Conservation (phyloP, 2,888 invertebrate species). For the Galerucella pusilla region DNA sequence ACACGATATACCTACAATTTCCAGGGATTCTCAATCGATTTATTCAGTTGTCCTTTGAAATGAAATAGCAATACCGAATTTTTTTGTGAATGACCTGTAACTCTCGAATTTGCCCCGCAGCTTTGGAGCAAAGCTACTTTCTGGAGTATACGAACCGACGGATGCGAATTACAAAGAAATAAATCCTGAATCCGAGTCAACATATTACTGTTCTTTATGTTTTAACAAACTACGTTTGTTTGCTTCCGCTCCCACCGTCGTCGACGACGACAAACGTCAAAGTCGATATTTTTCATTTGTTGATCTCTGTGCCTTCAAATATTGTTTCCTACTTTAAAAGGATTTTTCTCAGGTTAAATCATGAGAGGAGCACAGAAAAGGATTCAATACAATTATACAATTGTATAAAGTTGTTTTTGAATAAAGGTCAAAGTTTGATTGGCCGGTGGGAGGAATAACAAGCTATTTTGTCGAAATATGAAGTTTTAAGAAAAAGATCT, state of each 20-base stretch:
- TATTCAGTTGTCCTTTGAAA: background rate
- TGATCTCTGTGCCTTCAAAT: slow-evolving; percentile 16
- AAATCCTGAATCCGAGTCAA: slow-evolving; percentile 26
- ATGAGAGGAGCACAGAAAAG: background rate
- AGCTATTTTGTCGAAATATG: background rate
- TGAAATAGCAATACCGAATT: background rate
- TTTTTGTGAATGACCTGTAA: background rate
- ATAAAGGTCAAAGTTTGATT: slow-evolving; percentile 17
- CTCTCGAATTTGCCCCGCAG: background rate
- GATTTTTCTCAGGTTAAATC: slow-evolving; percentile 11
- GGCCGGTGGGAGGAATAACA: background rate
- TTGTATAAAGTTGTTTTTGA: slow-evolving; percentile 16
- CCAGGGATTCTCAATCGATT: too few relatives aligned
- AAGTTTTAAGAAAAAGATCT: too few relatives aligned
- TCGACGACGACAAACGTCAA: background rate
- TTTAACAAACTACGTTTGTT: slow-evolving; percentile 26
- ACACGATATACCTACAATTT: too few relatives aligned
- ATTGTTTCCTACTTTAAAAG: slow-evolving; percentile 6
- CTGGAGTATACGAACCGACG: background rate
- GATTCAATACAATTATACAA: slow-evolving; percentile 13
- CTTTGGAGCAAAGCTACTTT: background rate
- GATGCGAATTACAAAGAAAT: slow-evolving; percentile 13
- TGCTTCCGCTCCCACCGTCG: slow-evolving; percentile 5
- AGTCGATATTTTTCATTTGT: slow-evolving; percentile 17
- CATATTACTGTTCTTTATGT: slow-evolving; percentile 28